Percentiles rank a stretch among this genome's conserved stretches.
Conservation (phyloP, 2,888 invertebrate genomes). For the Pseudolycoriella hygida region DNA sequence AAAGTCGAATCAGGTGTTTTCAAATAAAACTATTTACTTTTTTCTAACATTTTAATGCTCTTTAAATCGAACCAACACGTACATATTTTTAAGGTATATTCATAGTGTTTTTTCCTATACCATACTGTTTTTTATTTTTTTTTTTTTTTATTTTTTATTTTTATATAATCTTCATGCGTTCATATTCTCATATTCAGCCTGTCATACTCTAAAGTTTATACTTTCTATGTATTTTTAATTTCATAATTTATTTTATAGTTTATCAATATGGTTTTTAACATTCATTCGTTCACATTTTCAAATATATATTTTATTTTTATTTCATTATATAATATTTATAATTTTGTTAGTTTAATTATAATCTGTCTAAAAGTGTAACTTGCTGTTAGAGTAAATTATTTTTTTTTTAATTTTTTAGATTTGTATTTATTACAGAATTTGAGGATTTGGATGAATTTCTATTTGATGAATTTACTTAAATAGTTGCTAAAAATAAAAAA, state of each 20-base stretch:
- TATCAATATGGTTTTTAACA: not conserved
- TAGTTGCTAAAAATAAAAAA: no score
- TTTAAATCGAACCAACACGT: slow-evolving; percentile 20
- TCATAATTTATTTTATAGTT: not conserved
- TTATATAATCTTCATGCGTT: not conserved
- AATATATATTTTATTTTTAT: not conserved
- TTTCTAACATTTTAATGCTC: slow-evolving; percentile 20
- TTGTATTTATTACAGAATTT: no score
- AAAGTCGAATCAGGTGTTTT: no score
- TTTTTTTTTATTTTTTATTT: slow-evolving; percentile 6
- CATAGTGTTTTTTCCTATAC: slow-evolving; percentile 16
- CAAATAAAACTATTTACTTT: slow-evolving; percentile 9
- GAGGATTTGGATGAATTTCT: no score
- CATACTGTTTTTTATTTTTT: slow-evolving; percentile 12
- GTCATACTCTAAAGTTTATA: not conserved
- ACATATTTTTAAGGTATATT: slow-evolving; percentile 14
- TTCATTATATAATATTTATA: not conserved
- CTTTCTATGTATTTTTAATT: slow-evolving; percentile 1
- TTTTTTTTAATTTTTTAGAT: no score
- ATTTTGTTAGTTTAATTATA: not conserved
- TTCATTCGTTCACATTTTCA: not conserved
- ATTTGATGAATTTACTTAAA: no score
- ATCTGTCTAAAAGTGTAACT: not conserved
- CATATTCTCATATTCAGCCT: no score
- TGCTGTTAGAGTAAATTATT: no score